These are phyloP conservation scores for Vicugna pacos DNA, from an alignment of 2,113 vertebrate genomes.

Conservation along the genomic window DNA sequence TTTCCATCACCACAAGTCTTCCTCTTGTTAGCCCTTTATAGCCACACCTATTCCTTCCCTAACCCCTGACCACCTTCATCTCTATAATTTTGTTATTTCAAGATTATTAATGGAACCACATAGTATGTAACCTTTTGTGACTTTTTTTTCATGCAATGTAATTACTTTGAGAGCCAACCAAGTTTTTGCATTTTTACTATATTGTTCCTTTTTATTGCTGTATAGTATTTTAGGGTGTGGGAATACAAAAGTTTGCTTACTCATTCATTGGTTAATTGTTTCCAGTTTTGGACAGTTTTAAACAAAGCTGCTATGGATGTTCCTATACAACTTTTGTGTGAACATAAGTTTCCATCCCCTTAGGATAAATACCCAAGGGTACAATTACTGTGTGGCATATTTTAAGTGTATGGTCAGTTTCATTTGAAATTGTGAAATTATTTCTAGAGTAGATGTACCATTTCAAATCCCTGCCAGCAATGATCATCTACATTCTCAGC, in stretches of 20 bases:
- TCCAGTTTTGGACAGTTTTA: neutral
- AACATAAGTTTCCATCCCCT: neutral
- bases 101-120: neutral
- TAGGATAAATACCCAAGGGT: neutral
- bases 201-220: neutral
- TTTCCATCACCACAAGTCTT: neutral
- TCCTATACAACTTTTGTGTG: neutral
- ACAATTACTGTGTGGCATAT: neutral
- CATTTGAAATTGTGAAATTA: neutral
- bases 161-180: neutral
- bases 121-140: neutral
- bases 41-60: no score
- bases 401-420: neutral
- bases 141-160: neutral
- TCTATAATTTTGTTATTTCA: neutral
- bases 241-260: neutral
- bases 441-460: neutral
- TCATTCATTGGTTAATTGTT: neutral
- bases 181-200: neutral
- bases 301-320: neutral
- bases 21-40: neutral
- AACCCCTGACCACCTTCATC: neutral
- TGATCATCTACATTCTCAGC: neutral
- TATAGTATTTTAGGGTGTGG: neutral
- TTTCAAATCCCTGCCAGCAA: neutral